phyloP scores from a whole-genome alignment of 2,888 invertebrate species.

The Epistrophella euchroma region DNA sequence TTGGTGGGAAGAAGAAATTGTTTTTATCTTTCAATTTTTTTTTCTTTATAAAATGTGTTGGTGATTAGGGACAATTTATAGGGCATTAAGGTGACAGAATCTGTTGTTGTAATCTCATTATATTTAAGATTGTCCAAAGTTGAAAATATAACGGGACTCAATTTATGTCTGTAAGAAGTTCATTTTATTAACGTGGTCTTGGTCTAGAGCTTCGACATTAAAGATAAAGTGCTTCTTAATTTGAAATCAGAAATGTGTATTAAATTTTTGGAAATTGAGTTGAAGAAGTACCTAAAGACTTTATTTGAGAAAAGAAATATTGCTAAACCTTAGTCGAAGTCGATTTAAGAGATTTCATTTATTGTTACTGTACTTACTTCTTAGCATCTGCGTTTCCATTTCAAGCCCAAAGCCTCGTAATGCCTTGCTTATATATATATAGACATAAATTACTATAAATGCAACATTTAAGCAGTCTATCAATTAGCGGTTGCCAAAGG shows the following conservation, averaged over 20 bases:
- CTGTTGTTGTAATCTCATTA: conserved; percentile 59
- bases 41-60: conserved; percentile 26
- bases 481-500: too few species aligned
- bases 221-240: not conserved
- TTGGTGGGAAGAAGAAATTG: not conserved
- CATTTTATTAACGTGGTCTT: conserved; percentile 3
- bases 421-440: too few species aligned
- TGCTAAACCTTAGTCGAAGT: not conserved
- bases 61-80: conserved; percentile 73
- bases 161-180: conserved; percentile 18
- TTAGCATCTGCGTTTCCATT: too few species aligned
- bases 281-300: not conserved
- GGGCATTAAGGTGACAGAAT: conserved; percentile 58
- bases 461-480: too few species aligned
- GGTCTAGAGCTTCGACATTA: not conserved
- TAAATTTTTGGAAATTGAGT: not conserved
- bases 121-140: conserved; percentile 44
- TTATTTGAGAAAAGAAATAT: not conserved
- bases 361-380: not conserved
- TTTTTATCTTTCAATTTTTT: conserved; percentile 10
- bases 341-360: not conserved
- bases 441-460: too few species aligned
- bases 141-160: conserved; percentile 33
- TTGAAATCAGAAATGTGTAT: not conserved
- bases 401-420: too few species aligned